Percentiles rank a stretch among this genome's conserved stretches.
These are phyloP conservation scores for Eurytoma adleriae DNA, from an alignment of 2,888 invertebrate species.

Conservation along the genomic window DNA sequence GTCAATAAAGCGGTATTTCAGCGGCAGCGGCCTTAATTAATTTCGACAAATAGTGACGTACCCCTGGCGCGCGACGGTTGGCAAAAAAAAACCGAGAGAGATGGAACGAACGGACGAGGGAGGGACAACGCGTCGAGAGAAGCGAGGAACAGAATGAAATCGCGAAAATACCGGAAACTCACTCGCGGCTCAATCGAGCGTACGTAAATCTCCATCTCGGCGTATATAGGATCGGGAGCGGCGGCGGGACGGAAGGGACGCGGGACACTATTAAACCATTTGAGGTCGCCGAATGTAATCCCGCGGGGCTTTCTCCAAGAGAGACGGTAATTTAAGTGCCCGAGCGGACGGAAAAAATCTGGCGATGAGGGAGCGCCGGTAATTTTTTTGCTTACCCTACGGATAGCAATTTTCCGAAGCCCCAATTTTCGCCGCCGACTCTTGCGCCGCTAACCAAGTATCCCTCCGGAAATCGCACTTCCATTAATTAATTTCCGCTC, in stretches of 20 bases:
- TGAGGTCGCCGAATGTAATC: constrained; percentile 9
- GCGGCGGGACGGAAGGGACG: not conserved
- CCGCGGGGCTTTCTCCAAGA: not conserved
- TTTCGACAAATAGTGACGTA: constrained; percentile 31
- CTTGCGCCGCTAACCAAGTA: no score
- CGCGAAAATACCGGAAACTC: constrained; percentile 9
- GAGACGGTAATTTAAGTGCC: constrained; percentile 30
- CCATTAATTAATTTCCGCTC: no score
- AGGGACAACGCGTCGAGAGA: no score
- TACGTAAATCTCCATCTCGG: constrained; percentile 26
- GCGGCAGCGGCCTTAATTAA: constrained; percentile 27
- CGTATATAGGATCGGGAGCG: not conserved
- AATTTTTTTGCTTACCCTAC: no score
- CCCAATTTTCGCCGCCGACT: no score
- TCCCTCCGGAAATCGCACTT: no score
- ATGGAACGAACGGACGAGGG: not conserved
- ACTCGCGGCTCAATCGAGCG: constrained; percentile 11
- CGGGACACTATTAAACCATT: constrained; percentile 20
- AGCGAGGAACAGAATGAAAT: no score
- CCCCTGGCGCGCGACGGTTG: not conserved
- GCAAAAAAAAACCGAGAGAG: not conserved
- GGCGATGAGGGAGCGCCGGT: not conserved
- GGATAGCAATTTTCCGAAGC: no score
- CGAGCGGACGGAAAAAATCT: not conserved
- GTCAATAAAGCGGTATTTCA: constrained; percentile 3